These are phyloP conservation scores for Polia nebulosa DNA, from an alignment of 2,888 invertebrate genomes.

Conservation along the genomic window DNA sequence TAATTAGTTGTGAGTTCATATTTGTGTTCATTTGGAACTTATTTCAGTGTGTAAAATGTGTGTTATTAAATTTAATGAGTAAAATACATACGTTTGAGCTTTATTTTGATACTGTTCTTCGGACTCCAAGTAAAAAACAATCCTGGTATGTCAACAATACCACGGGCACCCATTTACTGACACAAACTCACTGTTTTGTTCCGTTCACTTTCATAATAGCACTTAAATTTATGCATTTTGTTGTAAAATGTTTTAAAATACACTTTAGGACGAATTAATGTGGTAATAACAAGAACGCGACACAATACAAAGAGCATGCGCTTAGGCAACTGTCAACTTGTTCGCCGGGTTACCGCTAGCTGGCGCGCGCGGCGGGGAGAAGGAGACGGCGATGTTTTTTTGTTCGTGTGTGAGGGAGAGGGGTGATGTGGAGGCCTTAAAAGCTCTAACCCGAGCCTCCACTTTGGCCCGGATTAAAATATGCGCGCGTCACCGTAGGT, in stretches of 20 bases:
- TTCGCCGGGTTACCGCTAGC: slow-evolving; percentile 80
- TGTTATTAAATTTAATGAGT: background rate
- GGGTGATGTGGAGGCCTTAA: slow-evolving; percentile 72
- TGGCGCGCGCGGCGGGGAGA: slow-evolving; percentile 75
- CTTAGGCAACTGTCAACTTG: slow-evolving; percentile 85
- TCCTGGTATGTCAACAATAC: slow-evolving; percentile 86
- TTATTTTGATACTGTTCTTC: slow-evolving; percentile 89
- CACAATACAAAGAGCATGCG: slow-evolving; percentile 86
- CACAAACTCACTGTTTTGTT: slow-evolving; percentile 79
- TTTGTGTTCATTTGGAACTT: slow-evolving; percentile 8
- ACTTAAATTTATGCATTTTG: slow-evolving; percentile 54
- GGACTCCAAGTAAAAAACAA: slow-evolving; percentile 89
- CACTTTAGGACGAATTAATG: slow-evolving; percentile 59
- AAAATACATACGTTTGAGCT: slow-evolving; percentile 87
- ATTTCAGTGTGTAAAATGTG: background rate
- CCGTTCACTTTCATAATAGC: slow-evolving; percentile 70
- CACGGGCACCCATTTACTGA: slow-evolving; percentile 88
- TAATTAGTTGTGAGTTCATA: slow-evolving; percentile 29
- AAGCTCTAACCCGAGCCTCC: slow-evolving; percentile 76
- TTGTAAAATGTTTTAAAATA: slow-evolving; percentile 55
- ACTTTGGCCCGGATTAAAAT: slow-evolving; percentile 75
- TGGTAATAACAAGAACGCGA: slow-evolving; percentile 65
- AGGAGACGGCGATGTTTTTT: slow-evolving; percentile 65
- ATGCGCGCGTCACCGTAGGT: slow-evolving; percentile 71
- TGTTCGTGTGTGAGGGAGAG: slow-evolving; percentile 64